Percentiles rank a stretch among this genome's conserved stretches.
These are phyloP conservation scores for Maniola hyperantus DNA, from an alignment of 2,888 invertebrate genomes.

Conservation along the genomic window DNA sequence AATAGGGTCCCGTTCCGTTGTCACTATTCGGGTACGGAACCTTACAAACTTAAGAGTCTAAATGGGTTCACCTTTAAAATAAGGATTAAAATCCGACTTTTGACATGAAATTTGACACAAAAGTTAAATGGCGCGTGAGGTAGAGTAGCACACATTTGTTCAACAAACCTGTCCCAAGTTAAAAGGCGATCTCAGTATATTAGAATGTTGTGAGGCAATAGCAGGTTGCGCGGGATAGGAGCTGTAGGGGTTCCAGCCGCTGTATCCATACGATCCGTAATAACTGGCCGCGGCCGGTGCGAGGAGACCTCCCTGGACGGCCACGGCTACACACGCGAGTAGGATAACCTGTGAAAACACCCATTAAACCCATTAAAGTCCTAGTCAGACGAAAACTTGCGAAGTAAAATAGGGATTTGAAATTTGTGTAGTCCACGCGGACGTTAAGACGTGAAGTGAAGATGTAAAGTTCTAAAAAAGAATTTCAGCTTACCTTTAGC, in stretches of 20 bases:
- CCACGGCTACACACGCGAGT: constrained; percentile 56
- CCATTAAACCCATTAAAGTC: background rate
- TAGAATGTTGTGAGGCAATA: constrained; percentile 82
- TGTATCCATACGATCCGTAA: constrained; percentile 53
- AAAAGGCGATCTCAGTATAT: constrained; percentile 84
- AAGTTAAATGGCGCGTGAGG: too few species aligned
- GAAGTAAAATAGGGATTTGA: too few species aligned
- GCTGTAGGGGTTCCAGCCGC: constrained; percentile 71
- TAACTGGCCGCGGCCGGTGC: constrained; percentile 66
- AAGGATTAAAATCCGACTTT: too few species aligned
- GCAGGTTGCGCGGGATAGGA: constrained; percentile 73
- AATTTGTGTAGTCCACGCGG: too few species aligned
- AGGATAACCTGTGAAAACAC: constrained; percentile 55
- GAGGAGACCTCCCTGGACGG: constrained; percentile 55
- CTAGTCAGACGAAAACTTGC: too few species aligned
- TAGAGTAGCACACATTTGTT: constrained; percentile 1
- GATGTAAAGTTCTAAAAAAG: constrained; percentile 6
- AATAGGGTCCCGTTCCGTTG: too few species aligned
- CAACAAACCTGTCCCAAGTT: constrained; percentile 85
- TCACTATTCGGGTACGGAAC: too few species aligned
- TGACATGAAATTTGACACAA: too few species aligned
- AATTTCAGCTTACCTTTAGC: constrained; percentile 63
- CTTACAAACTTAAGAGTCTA: too few species aligned
- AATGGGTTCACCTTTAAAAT: too few species aligned
- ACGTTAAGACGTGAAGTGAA: too few species aligned